Conservation (phyloP, 2,797 vertebrate genomes). For the Eulemur coronatus region DNA sequence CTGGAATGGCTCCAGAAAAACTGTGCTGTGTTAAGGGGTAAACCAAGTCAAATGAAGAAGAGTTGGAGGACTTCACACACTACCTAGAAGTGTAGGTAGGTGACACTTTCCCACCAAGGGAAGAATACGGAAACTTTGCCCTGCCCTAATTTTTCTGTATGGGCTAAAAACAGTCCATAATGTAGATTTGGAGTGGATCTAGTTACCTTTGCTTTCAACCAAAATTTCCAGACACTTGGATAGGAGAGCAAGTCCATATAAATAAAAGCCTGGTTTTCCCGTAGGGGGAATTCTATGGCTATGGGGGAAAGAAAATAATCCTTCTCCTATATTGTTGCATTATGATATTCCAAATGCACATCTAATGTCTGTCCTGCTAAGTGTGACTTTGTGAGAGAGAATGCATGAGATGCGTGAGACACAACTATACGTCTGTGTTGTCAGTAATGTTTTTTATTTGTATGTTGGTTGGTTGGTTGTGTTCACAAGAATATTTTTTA, state of each 20-base stretch:
- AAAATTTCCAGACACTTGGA: not conserved
- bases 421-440: not conserved
- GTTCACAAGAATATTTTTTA: not conserved
- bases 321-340: not conserved
- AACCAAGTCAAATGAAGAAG: not conserved
- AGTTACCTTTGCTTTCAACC: not conserved
- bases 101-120: not conserved
- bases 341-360: not conserved
- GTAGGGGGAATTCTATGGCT: not conserved
- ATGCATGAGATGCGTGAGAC: not conserved
- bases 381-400: not conserved
- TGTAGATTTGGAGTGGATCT: not conserved
- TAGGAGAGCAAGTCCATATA: not conserved
- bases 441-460: not conserved
- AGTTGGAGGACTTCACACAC: no score
- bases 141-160: not conserved
- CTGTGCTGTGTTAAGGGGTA: not conserved
- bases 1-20: not conserved
- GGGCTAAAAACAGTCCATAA: not conserved
- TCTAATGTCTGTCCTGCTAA: not conserved
- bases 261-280: not conserved
- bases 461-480: not conserved
- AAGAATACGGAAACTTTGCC: not conserved
- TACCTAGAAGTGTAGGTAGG: not conserved
- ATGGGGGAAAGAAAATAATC: not conserved